These are phyloP conservation scores for Tenebrosternarchus preto DNA, from an alignment of 2,113 vertebrate species.

Conservation along the genomic window DNA sequence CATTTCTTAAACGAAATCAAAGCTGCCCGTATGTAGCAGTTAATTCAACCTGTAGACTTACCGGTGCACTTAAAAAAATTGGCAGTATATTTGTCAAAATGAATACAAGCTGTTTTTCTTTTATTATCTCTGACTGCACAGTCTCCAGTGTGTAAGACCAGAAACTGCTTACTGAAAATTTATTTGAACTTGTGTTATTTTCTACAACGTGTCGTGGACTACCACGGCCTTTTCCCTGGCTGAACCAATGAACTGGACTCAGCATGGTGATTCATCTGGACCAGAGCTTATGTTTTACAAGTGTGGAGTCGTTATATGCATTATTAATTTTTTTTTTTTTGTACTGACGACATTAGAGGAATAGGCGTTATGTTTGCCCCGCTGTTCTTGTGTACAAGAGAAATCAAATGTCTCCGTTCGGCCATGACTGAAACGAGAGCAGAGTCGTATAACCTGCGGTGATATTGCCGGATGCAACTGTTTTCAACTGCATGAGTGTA, in stretches of 20 bases:
- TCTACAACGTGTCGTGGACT: neutral
- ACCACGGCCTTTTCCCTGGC: neutral
- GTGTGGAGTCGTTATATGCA: neutral
- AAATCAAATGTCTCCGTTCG: neutral
- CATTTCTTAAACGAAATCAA: neutral
- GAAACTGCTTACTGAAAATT: constrained; percentile 11
- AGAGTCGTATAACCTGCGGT: neutral
- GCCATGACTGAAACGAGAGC: neutral
- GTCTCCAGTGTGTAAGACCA: constrained; percentile 1
- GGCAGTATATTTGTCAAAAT: neutral
- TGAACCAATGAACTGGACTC: neutral
- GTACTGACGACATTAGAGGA: neutral
- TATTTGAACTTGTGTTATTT: constrained; percentile 7
- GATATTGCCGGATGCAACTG: neutral
- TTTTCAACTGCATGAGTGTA: constrained; percentile 1
- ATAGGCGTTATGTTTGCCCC: neutral
- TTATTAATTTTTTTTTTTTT: no score
- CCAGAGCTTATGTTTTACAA: neutral
- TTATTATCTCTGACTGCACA: neutral
- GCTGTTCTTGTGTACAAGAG: constrained; percentile 7
- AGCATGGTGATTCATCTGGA: neutral
- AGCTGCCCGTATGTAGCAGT: constrained; percentile 21
- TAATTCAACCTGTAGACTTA: constrained; percentile 12
- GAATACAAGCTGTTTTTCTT: no score
- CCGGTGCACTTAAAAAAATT: neutral